phyloP scores from a whole-genome alignment of 2,113 vertebrate species.

The Gopherus flavomarginatus region DNA sequence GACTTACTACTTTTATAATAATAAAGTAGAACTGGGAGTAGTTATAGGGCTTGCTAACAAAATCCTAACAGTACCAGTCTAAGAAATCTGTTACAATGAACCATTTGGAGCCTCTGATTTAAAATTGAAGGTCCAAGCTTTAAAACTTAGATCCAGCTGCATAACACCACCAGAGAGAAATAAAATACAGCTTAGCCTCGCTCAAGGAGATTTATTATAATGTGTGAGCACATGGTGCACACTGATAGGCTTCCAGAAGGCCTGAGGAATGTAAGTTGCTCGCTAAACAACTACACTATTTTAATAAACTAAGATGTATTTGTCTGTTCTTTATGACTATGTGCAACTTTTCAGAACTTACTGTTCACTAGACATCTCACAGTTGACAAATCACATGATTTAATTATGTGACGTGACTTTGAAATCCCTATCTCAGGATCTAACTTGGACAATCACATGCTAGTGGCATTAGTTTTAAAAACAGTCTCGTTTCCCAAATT shows the following conservation, averaged over 20 bases:
- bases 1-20: neutral
- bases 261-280: neutral
- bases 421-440: neutral
- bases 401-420: neutral
- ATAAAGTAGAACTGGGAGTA: neutral
- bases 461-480: neutral
- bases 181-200: neutral
- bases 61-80: neutral
- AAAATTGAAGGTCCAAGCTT: neutral
- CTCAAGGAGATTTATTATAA: slow-evolving; percentile 3
- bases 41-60: neutral
- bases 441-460: neutral
- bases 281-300: neutral
- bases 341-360: neutral
- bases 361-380: neutral
- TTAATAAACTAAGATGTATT: neutral
- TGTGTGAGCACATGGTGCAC: neutral
- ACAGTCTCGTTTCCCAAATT: neutral
- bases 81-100: neutral
- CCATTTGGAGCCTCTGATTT: slow-evolving; percentile 12
- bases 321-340: neutral
- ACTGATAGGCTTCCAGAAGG: neutral
- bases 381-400: neutral
- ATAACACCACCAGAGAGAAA: slow-evolving; percentile 18
- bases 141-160: neutral